Percentiles rank a stretch among this genome's conserved stretches.
Evolutionary conservation across 2,888 invertebrate genomes (phyloP).

Genomic region (Bursaphelenchus okinawaensis): DNA sequence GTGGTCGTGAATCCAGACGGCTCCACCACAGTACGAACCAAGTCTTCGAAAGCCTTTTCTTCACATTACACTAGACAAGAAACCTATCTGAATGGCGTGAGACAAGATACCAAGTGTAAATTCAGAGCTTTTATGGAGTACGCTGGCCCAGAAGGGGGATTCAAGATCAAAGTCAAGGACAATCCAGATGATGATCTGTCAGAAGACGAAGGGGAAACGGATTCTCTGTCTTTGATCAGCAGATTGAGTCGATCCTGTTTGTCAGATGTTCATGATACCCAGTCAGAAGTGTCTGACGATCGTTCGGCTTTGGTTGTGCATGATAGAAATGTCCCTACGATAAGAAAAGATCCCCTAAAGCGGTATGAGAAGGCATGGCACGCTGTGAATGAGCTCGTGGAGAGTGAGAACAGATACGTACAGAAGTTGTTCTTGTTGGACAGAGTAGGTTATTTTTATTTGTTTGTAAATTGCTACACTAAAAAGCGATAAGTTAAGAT

Average conservation of each 20-base stretch:
- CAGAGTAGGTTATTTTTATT: slow-evolving; percentile 60
- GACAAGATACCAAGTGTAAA: slow-evolving; percentile 39
- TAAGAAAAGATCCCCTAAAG: slow-evolving; percentile 35
- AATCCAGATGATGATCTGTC: slow-evolving; percentile 46
- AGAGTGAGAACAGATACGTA: slow-evolving; percentile 67
- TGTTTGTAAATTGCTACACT: too few species aligned
- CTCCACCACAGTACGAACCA: slow-evolving; percentile 41
- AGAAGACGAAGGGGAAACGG: slow-evolving; percentile 52
- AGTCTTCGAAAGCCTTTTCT: slow-evolving; percentile 49
- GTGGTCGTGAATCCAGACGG: slow-evolving; percentile 52
- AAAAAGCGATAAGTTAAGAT: slow-evolving; percentile 3
- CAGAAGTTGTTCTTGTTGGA: slow-evolving; percentile 65
- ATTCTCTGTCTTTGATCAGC: slow-evolving; percentile 17
- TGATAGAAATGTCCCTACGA: slow-evolving; percentile 16
- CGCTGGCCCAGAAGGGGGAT: slow-evolving; percentile 46
- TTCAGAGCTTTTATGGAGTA: slow-evolving; percentile 56
- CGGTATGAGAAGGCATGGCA: slow-evolving; percentile 57
- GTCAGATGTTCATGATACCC: background rate
- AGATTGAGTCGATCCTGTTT: background rate
- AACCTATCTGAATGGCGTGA: slow-evolving; percentile 53
- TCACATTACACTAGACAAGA: slow-evolving; percentile 48
- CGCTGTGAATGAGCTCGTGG: slow-evolving; percentile 65
- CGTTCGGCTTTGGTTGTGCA: slow-evolving; percentile 33
- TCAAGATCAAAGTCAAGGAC: slow-evolving; percentile 50
- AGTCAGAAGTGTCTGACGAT: slow-evolving; percentile 37